Percentiles rank a stretch among this genome's conserved stretches.
These are phyloP conservation scores for Anomalospiza imberbis DNA, from an alignment of 2,797 vertebrate species.

Conservation along the genomic window DNA sequence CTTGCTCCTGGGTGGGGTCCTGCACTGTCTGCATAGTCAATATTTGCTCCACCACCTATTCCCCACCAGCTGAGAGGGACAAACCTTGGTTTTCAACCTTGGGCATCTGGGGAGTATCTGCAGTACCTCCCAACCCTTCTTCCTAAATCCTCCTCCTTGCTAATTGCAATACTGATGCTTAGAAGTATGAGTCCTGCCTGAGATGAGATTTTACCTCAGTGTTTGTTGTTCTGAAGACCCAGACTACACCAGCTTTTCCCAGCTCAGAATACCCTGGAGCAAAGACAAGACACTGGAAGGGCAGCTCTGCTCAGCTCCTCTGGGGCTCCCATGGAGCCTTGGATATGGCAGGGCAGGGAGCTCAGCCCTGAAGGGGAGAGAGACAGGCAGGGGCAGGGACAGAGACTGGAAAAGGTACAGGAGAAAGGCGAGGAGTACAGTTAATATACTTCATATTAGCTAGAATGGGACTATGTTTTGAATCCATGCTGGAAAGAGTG, in stretches of 20 bases:
- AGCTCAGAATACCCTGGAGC: neutral
- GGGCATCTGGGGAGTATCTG: neutral
- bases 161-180: neutral
- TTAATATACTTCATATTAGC: neutral
- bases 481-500: neutral
- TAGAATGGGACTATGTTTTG: neutral
- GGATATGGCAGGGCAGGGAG: accelerated
- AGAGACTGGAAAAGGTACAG: neutral
- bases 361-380: neutral
- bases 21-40: neutral
- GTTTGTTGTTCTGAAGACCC: neutral
- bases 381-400: neutral
- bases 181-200: neutral
- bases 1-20: neutral
- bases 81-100: neutral
- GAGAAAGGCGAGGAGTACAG: neutral
- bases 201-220: neutral
- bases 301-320: neutral
- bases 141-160: no score
- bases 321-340: neutral
- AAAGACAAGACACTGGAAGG: neutral
- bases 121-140: neutral
- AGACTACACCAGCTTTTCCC: neutral
- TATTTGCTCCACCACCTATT: no score
- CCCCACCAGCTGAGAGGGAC: neutral